These are phyloP conservation scores for Ceratosolen solmsi DNA, from an alignment of 1,140 invertebrate genomes.

Conservation along the genomic window DNA sequence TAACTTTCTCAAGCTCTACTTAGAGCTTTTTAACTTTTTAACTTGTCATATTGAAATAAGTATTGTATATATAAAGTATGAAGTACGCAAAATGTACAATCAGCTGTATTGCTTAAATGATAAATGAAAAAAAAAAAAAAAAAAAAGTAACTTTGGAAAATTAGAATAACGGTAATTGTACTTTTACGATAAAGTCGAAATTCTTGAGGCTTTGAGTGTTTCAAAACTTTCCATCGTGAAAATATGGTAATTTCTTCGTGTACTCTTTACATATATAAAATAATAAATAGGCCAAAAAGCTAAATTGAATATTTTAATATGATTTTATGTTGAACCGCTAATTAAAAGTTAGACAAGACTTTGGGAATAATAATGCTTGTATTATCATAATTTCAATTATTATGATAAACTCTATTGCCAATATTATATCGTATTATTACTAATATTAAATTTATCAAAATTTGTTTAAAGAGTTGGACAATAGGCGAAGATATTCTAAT, in stretches of 20 bases:
- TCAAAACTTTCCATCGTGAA: not conserved
- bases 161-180: not conserved
- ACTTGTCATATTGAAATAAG: not conserved
- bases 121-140: not conserved
- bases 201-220: not conserved
- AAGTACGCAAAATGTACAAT: not conserved
- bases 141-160: not conserved
- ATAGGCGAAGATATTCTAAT: too few species aligned
- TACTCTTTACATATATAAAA: not conserved
- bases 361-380: not conserved
- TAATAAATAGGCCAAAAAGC: not conserved
- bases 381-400: not conserved
- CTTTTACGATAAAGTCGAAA: not conserved
- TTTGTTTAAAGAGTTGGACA: too few species aligned
- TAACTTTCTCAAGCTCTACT: too few species aligned
- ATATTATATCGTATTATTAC: too few species aligned
- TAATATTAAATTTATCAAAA: too few species aligned
- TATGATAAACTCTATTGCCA: too few species aligned
- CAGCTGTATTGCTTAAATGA: not conserved
- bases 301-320: constrained; percentile 9
- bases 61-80: not conserved
- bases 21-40: not conserved
- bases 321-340: not conserved
- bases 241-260: constrained; percentile 4
- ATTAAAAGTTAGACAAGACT: not conserved